These are phyloP conservation scores for Brachystomella parvula DNA, from an alignment of 1,140 invertebrate species.

Conservation along the genomic window DNA sequence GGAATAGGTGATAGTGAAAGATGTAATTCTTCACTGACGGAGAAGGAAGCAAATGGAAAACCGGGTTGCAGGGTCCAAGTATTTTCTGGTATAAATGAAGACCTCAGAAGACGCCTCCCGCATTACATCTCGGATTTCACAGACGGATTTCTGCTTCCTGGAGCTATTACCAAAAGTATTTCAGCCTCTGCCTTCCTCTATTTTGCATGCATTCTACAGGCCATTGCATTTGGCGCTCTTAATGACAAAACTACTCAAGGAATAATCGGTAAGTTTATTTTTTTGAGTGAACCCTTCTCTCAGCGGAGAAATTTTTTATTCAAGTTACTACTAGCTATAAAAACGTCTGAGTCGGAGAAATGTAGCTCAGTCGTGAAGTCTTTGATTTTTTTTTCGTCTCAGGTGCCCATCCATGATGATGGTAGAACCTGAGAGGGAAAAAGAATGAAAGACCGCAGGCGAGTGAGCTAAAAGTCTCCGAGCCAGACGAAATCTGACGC, in stretches of 20 bases:
- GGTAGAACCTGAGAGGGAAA: no score
- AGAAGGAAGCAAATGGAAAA: no score
- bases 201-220: slow-evolving; percentile 57
- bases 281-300: no score
- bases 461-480: background rate
- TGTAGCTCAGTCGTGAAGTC: no score
- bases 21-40: no score
- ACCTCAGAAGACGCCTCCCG: slow-evolving; percentile 46
- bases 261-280: slow-evolving; percentile 48
- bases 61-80: no score
- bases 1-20: no score
- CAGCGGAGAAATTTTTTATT: no score
- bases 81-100: slow-evolving; percentile 46
- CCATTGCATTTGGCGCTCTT: slow-evolving; percentile 57
- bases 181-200: slow-evolving; percentile 56
- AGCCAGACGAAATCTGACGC: slow-evolving; percentile 22
- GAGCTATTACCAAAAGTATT: slow-evolving; percentile 47
- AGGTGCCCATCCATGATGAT: no score
- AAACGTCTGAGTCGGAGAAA: no score
- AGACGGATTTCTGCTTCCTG: slow-evolving; percentile 48
- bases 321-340: no score
- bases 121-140: slow-evolving; percentile 51
- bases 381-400: no score
- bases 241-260: slow-evolving; percentile 56
- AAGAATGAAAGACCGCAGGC: background rate